A percentile compares a stretch with the other conserved stretches of the same genome.
Evolutionary conservation across 1,140 invertebrate species (phyloP).

Genomic region (Calycopis cecrops): DNA sequence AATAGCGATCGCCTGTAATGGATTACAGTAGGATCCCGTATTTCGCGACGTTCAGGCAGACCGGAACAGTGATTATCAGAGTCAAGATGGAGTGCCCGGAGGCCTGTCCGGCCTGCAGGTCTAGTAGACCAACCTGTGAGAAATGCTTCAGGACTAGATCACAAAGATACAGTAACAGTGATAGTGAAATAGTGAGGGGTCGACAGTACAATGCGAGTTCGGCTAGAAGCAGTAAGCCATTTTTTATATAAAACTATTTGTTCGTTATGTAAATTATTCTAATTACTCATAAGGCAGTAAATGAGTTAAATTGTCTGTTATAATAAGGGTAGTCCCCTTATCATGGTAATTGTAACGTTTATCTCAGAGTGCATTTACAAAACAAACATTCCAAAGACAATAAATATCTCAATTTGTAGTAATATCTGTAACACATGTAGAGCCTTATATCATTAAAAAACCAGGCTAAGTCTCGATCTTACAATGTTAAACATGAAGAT

Average conservation of each 20-base stretch:
- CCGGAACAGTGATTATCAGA: constrained; percentile 60
- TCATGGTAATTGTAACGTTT: constrained; percentile 19
- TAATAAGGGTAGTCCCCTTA: constrained; percentile 15
- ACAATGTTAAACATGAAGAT: constrained; percentile 59
- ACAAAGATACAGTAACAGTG: constrained; percentile 65
- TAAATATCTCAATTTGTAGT: too few relatives aligned
- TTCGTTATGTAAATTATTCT: constrained; percentile 3
- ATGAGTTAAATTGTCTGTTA: constrained; percentile 1
- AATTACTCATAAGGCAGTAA: constrained; percentile 4
- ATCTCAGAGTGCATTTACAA: constrained; percentile 35
- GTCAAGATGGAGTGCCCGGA: constrained; percentile 51
- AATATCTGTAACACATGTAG: constrained; percentile 33
- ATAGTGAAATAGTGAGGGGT: constrained; percentile 59
- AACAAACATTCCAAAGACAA: constrained; percentile 31
- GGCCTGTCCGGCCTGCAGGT: constrained; percentile 27
- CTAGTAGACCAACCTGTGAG: constrained; percentile 47
- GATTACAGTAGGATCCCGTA: constrained; percentile 52
- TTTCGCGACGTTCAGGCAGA: constrained; percentile 49
- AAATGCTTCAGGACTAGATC: constrained; percentile 61
- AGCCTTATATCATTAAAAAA: constrained; percentile 57
- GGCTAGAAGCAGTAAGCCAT: constrained; percentile 61
- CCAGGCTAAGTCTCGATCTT: constrained; percentile 31
- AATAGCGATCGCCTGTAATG: constrained; percentile 52
- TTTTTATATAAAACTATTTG: constrained; percentile 21
- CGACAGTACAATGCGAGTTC: constrained; percentile 51